Base-by-base conservation (phyloP, 1,140 invertebrate genomes). In the Diorhabda elongata region DNA sequence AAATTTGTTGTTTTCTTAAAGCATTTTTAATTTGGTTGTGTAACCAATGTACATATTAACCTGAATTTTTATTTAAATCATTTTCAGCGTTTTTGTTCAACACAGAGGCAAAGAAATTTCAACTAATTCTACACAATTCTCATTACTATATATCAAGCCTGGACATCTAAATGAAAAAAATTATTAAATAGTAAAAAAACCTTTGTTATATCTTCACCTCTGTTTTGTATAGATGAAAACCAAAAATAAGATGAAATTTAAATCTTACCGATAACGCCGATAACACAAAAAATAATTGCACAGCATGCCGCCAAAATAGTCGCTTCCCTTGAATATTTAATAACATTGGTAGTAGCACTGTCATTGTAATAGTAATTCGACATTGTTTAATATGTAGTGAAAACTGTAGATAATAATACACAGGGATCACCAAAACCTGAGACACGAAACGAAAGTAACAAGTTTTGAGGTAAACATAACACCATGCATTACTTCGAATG, bases 231-330 rank as follows among this genome's bases (percentile, higher is more conserved):
- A 2, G 26, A 26, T 26, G 26, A 26, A 26, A 26, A 26, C 26
- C 26, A 52, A 58, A 42, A 26, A 9, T n/a, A 61, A 74, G 8
- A 61, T 61, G 60, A 63, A 52, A 65, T 44, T 61, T 61, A 60
- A 64, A 64, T 82, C 82, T 84, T 85, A 94, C 92, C 92, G 62
- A 90, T 81, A 71, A 93, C 85, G 69, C 92, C 92, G 58, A 93
- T 82, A 61, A 92, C 80, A 76, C 89, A 90, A 83, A 94, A 94
- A 58, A 93, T 80, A 72, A 91, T 88, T 61, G 91, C 91, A 79
- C 90, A 92, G 62, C 85, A 82, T 11, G 91, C 90, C 6, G 92
- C 92, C 73, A 90, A 84, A 70, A 93, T 85, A 7, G 91, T 92
- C 41, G 90, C 88, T 64, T 85, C 84, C 73, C 89, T 83, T n/a